Evolutionary conservation across 2,113 vertebrate species (phyloP).

Genomic region (Gnathonemus longibarbis): DNA sequence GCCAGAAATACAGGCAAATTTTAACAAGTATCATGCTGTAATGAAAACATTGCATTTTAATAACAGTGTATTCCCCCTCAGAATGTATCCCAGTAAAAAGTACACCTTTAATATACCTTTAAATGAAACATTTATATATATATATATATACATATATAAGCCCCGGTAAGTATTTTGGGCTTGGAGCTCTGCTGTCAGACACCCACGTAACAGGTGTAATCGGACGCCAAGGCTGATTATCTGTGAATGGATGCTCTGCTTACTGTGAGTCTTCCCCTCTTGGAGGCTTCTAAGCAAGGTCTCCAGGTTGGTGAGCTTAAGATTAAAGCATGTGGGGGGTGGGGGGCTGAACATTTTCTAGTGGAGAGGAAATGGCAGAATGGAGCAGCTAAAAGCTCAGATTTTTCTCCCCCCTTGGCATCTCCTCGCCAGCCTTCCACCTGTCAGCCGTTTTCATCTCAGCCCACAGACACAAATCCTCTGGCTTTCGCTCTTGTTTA

Average conservation of each 20-base stretch:
- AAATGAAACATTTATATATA: neutral
- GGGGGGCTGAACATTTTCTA: slow-evolving; percentile 22
- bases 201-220: slow-evolving; percentile 32
- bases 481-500: slow-evolving; percentile 74
- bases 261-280: slow-evolving; percentile 26
- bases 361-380: slow-evolving; percentile 35
- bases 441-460: slow-evolving; percentile 54
- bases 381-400: slow-evolving; percentile 37
- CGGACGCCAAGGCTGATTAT: slow-evolving; percentile 30
- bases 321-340: slow-evolving; percentile 28
- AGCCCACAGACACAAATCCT: slow-evolving; percentile 58
- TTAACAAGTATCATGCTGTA: neutral
- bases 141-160: neutral
- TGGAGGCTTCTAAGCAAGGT: slow-evolving; percentile 35
- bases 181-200: slow-evolving; percentile 9
- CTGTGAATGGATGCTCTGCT: slow-evolving; percentile 17
- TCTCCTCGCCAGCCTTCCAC: slow-evolving; percentile 25
- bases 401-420: slow-evolving; percentile 35
- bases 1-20: neutral
- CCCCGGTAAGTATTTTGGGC: neutral
- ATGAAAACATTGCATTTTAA: neutral
- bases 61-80: neutral
- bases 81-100: neutral
- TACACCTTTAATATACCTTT: slow-evolving; percentile 9
- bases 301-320: slow-evolving; percentile 37